Evolutionary conservation across 2,888 invertebrate genomes (phyloP), one percentile per base, ranked within the genome.

Genomic region (Brachylomia viminalis): DNA sequence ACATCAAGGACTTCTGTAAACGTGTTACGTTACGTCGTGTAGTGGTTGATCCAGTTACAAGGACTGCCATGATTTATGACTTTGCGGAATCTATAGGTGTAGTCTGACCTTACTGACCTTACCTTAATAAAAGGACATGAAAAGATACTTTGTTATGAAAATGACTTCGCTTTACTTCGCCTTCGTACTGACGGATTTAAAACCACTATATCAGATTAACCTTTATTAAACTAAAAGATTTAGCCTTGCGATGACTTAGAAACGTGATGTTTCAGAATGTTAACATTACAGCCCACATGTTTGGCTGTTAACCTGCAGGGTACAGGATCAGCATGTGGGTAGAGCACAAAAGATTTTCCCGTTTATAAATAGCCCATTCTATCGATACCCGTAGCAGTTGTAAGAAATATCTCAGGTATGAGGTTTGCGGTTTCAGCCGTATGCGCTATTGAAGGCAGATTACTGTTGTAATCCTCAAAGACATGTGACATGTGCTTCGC

Each of bases 1-100:
- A 73, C 52, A 66, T 77, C 81, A 86, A 87, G 87, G 87, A 81
- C 76, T 72, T 62, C 11, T 61, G 66, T 80, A 47, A 75, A 69
- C 45, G 42, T 68, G 64, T 78, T 64, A 65, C 45, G 59, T 76
- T 65, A 62, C 45, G 33, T 58, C 52, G 38, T 65, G 54, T 61
- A 20, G 38, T 61, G 30, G 49, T 71, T 49, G 67, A 73, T 86
- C 79, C 61, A 61, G 72, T 83, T 70, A 45, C 86, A 72, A 79
- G 84, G 80, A 62, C 64, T 42, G 47, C 27, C 33, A 69, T 72
- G 66, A 73, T 61, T 72, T 70, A 77, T 64, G 54, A 74, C 58
- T 66, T 45, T 52, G 13, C 0, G 23, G 7, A 30, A 54, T n/a
- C 11, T 49, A 20, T 13, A 45, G 30, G 20, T 30, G 27, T 33